Percentiles rank a stretch among this genome's conserved stretches.
Evolutionary conservation across 2,113 vertebrate genomes (phyloP).

Genomic region (Thinocorus orbignyianus): DNA sequence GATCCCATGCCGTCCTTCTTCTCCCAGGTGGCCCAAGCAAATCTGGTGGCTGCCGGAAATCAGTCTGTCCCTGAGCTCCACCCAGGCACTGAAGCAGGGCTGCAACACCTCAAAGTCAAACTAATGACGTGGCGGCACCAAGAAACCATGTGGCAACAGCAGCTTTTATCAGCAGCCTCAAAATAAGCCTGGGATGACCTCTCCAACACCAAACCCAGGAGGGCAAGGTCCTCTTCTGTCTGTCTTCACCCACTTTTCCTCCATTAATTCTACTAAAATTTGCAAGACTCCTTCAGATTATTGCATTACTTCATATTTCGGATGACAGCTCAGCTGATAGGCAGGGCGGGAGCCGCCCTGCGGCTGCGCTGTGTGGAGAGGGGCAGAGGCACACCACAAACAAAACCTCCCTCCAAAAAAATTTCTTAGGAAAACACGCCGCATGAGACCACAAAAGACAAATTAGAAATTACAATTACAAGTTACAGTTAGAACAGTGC

Average conservation of each 20-base stretch:
- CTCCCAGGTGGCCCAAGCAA: accelerated
- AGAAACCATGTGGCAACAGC: background rate
- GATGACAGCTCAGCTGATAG: background rate
- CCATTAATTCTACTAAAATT: background rate
- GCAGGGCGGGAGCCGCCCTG: background rate
- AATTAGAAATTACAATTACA: background rate
- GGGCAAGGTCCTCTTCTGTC: background rate
- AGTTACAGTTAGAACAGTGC: background rate
- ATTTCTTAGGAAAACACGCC: background rate
- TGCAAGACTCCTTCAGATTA: background rate
- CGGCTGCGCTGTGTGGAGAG: accelerated
- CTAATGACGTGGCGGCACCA: accelerated
- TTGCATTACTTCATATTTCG: background rate
- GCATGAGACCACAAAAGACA: background rate
- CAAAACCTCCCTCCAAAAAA: background rate
- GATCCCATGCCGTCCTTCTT: background rate
- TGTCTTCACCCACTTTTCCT: background rate
- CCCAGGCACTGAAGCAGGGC: background rate
- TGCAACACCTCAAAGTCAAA: background rate
- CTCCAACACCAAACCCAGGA: accelerated
- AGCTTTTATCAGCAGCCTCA: background rate
- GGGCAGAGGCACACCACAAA: background rate
- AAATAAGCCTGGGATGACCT: background rate
- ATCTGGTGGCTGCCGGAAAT: background rate
- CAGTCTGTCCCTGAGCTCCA: background rate